Base-by-base conservation (phyloP, 64 coral and sea anemone species). In the Platygyra sinensis region DNA sequence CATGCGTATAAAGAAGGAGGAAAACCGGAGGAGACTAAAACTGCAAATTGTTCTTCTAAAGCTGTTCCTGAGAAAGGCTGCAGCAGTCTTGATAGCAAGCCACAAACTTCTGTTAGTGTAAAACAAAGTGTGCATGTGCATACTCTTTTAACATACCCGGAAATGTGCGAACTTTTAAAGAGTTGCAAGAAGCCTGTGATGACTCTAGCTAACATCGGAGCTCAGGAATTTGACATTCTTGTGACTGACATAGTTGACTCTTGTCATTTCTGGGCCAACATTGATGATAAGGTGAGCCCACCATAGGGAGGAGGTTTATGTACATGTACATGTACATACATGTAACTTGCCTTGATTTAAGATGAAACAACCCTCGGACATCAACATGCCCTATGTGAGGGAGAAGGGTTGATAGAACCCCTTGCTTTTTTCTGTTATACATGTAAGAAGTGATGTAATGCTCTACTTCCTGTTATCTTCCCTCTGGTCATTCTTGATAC, bases 191-290 rank as follows among this genome's bases (percentile, higher is more conserved):
- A 85, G 71, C 36, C 81, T 9, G 11, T 72, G 24, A 85, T 33
- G 19, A 85, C 62, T 27, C 5, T 42, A 71, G 67, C 9, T 69
- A 69, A 64, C n/a, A 71, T 85, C 30, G 62, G 38, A 65, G 67
- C 57, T 38, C 77, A 91, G 31, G 82, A 82, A 22, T 90, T 97
- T 62, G 72, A 94, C 13, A 24, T 97, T 20, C 72, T 97, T 13
- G 83, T 97, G 1, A 97, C 95, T 31, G 95, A 97, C 24, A 60
- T 97, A n/a, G 55, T 94, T 50, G 95, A 97, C 72, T 74, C 82
- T 71, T 97, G 95, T 38, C 88, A 88, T 79, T 97, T 97, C 79
- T 97, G 95, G 95, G 95, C 92, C 9, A 88, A 93, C 71, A 67
- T 90, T 59, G 94, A 96, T 82, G 75, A 86, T 46, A 49, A 62